These are phyloP conservation scores for Pungitius pungitius DNA, from an alignment of 2,113 vertebrate species.

Conservation along the genomic window DNA sequence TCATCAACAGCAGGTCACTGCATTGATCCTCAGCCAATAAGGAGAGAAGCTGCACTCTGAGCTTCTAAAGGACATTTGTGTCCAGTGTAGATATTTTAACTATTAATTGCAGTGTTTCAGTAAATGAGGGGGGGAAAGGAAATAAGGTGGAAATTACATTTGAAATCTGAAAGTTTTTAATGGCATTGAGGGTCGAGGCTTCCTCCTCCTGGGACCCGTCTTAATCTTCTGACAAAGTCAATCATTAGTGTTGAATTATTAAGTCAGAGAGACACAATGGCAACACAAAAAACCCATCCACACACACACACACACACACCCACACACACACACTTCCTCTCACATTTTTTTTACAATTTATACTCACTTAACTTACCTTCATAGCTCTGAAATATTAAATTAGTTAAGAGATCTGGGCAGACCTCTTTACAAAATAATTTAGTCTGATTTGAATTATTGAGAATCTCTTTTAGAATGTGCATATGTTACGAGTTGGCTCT, in stretches of 20 bases:
- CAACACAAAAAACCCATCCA: too few relatives aligned
- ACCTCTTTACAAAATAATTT: background rate
- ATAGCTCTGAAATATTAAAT: background rate
- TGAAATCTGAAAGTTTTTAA: slow-evolving; percentile 4
- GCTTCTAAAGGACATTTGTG: background rate
- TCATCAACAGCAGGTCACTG: background rate
- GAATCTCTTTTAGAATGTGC: background rate
- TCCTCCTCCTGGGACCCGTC: slow-evolving; percentile 38
- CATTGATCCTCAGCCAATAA: slow-evolving; percentile 11
- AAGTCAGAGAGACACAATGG: slow-evolving; percentile 19
- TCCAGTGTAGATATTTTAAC: too few relatives aligned
- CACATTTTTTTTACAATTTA: background rate
- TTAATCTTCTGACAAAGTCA: slow-evolving; percentile 63
- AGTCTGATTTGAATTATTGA: background rate
- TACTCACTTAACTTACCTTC: too few relatives aligned
- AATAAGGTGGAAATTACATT: too few relatives aligned
- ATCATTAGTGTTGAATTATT: slow-evolving; percentile 68
- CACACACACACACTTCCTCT: background rate
- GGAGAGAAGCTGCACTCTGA: slow-evolving; percentile 4
- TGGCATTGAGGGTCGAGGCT: background rate
- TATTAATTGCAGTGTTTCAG: too few relatives aligned
- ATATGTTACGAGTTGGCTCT: background rate
- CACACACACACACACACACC: background rate
- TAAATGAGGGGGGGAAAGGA: too few relatives aligned
- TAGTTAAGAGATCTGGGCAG: background rate